Conservation (phyloP, 1,140 invertebrate species). For the Drosophila sucinea region DNA sequence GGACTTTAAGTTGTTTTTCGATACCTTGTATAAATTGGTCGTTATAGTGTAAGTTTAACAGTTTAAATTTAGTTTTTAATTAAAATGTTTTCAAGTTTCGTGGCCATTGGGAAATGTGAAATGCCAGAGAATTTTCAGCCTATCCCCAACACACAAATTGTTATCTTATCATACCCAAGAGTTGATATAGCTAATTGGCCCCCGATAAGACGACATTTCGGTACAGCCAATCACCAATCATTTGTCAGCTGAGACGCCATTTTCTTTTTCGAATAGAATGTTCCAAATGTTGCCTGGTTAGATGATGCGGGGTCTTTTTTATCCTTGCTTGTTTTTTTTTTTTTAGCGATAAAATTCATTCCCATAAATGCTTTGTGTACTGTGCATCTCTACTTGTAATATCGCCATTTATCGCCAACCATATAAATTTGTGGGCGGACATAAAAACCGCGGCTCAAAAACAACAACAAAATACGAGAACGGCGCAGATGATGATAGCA, state of each 20-base stretch:
- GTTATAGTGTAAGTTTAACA: no score
- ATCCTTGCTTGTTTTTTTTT: slow-evolving; percentile 24
- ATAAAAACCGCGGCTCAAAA: slow-evolving; percentile 50
- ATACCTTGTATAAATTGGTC: not conserved
- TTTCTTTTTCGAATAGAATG: slow-evolving; percentile 43
- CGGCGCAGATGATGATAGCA: slow-evolving; percentile 46
- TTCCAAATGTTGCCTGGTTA: slow-evolving; percentile 19
- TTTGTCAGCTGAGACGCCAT: slow-evolving; percentile 53
- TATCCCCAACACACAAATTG: not conserved
- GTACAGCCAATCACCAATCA: slow-evolving; percentile 47
- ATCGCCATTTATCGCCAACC: slow-evolving; percentile 63
- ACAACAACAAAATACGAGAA: slow-evolving; percentile 13
- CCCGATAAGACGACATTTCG: slow-evolving; percentile 47
- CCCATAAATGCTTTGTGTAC: slow-evolving; percentile 4
- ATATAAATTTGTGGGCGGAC: slow-evolving; percentile 79
- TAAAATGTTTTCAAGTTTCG: slow-evolving; percentile 63
- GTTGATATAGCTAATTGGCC: slow-evolving; percentile 47
- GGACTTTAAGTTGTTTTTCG: slow-evolving; percentile 51
- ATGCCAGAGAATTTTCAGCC: not conserved
- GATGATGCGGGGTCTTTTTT: slow-evolving; percentile 23
- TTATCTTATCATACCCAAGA: slow-evolving; percentile 59
- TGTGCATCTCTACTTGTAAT: slow-evolving; percentile 32
- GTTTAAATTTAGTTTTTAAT: slow-evolving; percentile 68
- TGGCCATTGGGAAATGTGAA: slow-evolving; percentile 25
- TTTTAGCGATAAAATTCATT: slow-evolving; percentile 27